phyloP scores from a whole-genome alignment of 2,797 vertebrate genomes.

The Acanthurus leucopareius region DNA sequence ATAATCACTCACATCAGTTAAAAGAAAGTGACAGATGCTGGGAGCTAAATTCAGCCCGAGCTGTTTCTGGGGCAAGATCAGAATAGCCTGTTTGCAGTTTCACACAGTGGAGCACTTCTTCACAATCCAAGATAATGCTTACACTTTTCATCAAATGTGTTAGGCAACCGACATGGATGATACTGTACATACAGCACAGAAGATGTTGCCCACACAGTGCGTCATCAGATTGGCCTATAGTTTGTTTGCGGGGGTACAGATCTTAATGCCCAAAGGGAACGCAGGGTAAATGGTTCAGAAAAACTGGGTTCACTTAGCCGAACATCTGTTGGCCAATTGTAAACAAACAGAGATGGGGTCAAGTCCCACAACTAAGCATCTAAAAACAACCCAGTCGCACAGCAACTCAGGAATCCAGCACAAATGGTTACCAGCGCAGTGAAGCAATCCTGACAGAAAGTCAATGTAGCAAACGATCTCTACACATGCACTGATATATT shows the following conservation, averaged over 20 bases:
- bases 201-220: slow-evolving; percentile 55
- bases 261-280: slow-evolving; percentile 66
- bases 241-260: slow-evolving; percentile 63
- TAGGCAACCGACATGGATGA: slow-evolving; percentile 18
- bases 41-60: slow-evolving; percentile 58
- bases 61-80: slow-evolving; percentile 69
- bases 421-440: slow-evolving; percentile 38
- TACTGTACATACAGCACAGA: slow-evolving; percentile 30
- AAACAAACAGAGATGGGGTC: slow-evolving; percentile 73
- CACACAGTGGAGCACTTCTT: slow-evolving; percentile 53
- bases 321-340: slow-evolving; percentile 80
- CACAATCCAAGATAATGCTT: slow-evolving; percentile 48
- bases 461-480: slow-evolving; percentile 31
- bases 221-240: slow-evolving; percentile 58
- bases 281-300: slow-evolving; percentile 67
- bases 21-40: slow-evolving; percentile 55
- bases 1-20: slow-evolving; percentile 50
- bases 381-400: slow-evolving; percentile 70
- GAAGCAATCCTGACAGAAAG: slow-evolving; percentile 29
- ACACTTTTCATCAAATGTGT: slow-evolving; percentile 52
- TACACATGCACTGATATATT: slow-evolving; percentile 17
- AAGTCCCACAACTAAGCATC: slow-evolving; percentile 66
- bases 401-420: slow-evolving; percentile 55
- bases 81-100: slow-evolving; percentile 57
- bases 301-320: slow-evolving; percentile 60